Percentiles rank a stretch among this genome's conserved stretches.
These are phyloP conservation scores for Chaetophractus vellerosus DNA, from an alignment of 2,797 vertebrate genomes.

Conservation along the genomic window DNA sequence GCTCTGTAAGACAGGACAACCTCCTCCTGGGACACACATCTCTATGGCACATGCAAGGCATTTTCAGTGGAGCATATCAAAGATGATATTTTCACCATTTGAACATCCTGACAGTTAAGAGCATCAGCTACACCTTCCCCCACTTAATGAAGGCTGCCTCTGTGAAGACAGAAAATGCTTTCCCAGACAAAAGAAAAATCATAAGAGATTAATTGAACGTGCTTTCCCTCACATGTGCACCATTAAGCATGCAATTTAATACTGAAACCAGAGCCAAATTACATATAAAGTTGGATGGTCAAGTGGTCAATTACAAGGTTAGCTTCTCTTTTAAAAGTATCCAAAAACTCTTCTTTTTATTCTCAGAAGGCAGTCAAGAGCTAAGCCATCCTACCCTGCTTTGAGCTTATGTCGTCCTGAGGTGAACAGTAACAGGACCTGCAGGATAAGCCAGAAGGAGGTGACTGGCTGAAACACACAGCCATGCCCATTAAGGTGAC, in stretches of 20 bases:
- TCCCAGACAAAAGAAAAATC: conserved; percentile 59
- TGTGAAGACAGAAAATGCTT: conserved; percentile 65
- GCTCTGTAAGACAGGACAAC: conserved; percentile 26
- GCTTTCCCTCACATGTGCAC: conserved; percentile 62
- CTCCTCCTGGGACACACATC: conserved; percentile 58
- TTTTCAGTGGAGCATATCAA: conserved; percentile 74
- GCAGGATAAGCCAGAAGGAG: neutral
- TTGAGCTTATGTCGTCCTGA: conserved; percentile 8
- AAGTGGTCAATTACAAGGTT: conserved; percentile 57
- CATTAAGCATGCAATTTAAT: conserved; percentile 62
- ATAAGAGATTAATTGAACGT: conserved; percentile 75
- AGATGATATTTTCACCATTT: conserved; percentile 79
- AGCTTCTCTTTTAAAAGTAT: conserved; percentile 71
- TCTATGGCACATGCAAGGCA: conserved; percentile 28
- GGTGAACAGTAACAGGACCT: neutral
- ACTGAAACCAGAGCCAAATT: conserved; percentile 47
- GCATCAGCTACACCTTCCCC: neutral
- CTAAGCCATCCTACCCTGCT: neutral
- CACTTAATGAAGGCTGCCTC: conserved; percentile 59
- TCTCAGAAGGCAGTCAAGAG: conserved; percentile 67
- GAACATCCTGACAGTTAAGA: conserved; percentile 76
- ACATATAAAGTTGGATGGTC: conserved; percentile 36
- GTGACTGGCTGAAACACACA: conserved; percentile 23
- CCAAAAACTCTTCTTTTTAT: conserved; percentile 64
- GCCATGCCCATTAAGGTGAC: neutral